A percentile compares a stretch with the other conserved stretches of the same genome.
These are phyloP conservation scores for Trichogramma pretiosum DNA, from an alignment of 1,140 invertebrate species.

Conservation along the genomic window DNA sequence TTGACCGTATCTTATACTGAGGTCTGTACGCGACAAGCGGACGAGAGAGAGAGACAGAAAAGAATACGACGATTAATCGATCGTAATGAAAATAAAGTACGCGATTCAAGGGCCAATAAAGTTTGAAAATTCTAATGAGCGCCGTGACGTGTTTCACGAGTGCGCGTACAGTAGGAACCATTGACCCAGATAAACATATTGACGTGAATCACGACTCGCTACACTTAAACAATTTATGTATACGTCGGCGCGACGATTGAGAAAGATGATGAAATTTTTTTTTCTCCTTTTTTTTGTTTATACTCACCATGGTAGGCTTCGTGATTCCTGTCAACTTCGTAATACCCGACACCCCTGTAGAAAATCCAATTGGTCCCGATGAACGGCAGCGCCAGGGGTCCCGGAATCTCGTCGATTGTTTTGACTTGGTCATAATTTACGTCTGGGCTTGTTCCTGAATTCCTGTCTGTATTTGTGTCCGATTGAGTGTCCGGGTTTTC, in stretches of 20 bases:
- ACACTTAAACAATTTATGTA: not conserved
- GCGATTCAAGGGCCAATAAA: too few relatives aligned
- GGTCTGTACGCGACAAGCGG: slow-evolving; percentile 43
- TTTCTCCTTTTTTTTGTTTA: too few relatives aligned
- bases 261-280: too few relatives aligned
- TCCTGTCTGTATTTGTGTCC: not conserved
- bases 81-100: too few relatives aligned
- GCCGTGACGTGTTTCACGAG: too few relatives aligned
- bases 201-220: too few relatives aligned
- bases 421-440: slow-evolving; percentile 11
- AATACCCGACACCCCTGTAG: slow-evolving; percentile 52
- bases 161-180: not conserved
- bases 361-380: slow-evolving; percentile 78
- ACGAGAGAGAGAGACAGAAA: slow-evolving; percentile 10
- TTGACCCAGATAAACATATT: slow-evolving; percentile 17
- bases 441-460: slow-evolving; percentile 15
- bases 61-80: too few relatives aligned
- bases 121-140: too few relatives aligned
- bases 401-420: slow-evolving; percentile 51
- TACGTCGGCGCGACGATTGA: too few relatives aligned
- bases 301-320: slow-evolving; percentile 66
- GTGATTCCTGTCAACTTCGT: slow-evolving; percentile 66
- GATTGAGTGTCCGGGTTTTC: too few relatives aligned
- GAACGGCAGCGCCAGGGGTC: slow-evolving; percentile 63
- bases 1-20: slow-evolving; percentile 55